A percentile compares a stretch with the other conserved stretches of the same genome.
Evolutionary conservation across 2,888 invertebrate species (phyloP).

Genomic region (Stenotaenia linearis): DNA sequence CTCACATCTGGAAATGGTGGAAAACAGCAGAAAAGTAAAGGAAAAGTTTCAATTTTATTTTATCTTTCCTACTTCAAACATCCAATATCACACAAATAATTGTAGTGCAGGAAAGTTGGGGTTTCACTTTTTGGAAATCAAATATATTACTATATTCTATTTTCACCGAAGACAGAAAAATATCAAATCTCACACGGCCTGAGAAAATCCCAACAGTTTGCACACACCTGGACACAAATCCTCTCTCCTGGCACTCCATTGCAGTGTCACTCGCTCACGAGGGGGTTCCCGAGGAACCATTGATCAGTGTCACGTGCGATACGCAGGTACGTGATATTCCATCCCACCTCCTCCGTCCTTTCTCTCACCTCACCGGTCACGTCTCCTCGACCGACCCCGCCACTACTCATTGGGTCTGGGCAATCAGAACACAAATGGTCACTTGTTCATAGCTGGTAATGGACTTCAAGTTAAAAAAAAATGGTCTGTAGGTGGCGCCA

Average conservation of each 20-base stretch:
- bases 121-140: no score
- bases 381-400: neutral
- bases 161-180: no score
- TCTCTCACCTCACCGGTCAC: neutral
- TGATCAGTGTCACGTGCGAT: slow-evolving; percentile 2
- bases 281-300: neutral
- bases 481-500: neutral
- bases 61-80: no score
- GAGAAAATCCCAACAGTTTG: neutral
- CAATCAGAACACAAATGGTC: slow-evolving; percentile 19
- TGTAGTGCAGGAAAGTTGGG: no score
- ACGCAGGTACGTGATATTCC: neutral
- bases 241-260: slow-evolving; percentile 15
- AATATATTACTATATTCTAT: no score
- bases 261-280: neutral
- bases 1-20: no score
- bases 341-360: neutral
- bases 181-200: neutral
- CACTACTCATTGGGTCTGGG: slow-evolving; percentile 7
- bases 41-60: no score
- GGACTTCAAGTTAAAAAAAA: neutral
- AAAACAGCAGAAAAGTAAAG: no score
- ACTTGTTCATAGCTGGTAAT: slow-evolving; percentile 2
- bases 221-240: slow-evolving; percentile 15
- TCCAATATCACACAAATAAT: no score